These are phyloP conservation scores for Trachurus trachurus DNA, from an alignment of 2,797 vertebrate genomes.

Conservation along the genomic window DNA sequence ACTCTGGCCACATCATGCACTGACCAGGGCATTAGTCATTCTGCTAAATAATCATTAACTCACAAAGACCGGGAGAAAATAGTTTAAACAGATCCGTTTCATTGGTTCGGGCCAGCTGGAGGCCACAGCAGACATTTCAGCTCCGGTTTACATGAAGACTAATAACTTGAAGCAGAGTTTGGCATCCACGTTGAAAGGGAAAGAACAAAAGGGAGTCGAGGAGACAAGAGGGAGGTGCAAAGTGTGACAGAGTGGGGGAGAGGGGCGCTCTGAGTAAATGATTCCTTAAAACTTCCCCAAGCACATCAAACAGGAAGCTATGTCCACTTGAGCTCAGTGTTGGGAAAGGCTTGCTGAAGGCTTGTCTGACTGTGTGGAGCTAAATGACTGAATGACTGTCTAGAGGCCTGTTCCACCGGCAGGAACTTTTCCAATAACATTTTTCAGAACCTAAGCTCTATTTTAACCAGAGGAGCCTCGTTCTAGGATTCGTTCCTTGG, in stretches of 20 bases:
- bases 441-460: background rate
- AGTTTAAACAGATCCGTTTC: conserved; percentile 46
- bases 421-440: conserved; percentile 30
- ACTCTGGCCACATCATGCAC: conserved; percentile 30
- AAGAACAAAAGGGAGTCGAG: conserved; percentile 32
- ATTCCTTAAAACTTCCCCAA: conserved; percentile 66
- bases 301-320: conserved; percentile 64
- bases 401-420: background rate
- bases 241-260: conserved; percentile 47
- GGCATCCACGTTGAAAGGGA: conserved; percentile 23
- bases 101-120: conserved; percentile 22
- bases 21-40: conserved; percentile 42
- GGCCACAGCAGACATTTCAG: conserved; percentile 34
- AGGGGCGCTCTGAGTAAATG: conserved; percentile 60
- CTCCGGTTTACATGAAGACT: conserved; percentile 47
- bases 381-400: conserved; percentile 44
- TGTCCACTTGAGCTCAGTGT: conserved; percentile 61
- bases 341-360: conserved; percentile 36
- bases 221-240: conserved; percentile 43
- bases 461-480: background rate
- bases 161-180: conserved; percentile 52
- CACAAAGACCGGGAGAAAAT: conserved; percentile 35
- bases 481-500: background rate
- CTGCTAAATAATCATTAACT: conserved; percentile 64
- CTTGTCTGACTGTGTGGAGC: conserved; percentile 42